These are phyloP conservation scores for Galerucella pusilla DNA, from an alignment of 2,888 invertebrate genomes.

Conservation along the genomic window DNA sequence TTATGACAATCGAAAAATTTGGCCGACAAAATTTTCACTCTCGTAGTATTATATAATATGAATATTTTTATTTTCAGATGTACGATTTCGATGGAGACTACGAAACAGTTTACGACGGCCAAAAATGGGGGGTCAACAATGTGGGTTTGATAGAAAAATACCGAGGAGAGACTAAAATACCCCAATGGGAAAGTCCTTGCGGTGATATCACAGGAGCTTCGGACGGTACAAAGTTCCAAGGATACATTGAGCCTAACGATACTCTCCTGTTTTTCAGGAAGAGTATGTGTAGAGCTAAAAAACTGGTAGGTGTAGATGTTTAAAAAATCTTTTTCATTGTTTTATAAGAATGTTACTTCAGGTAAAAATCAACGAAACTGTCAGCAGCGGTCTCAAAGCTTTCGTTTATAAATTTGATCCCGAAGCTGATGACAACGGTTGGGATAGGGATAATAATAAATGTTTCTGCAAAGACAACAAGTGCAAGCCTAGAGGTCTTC, in stretches of 20 bases:
- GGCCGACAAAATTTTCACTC: too few relatives aligned
- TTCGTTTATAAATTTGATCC: slow-evolving; percentile 81
- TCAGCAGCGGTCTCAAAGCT: slow-evolving; percentile 72
- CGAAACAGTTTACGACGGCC: slow-evolving; percentile 82
- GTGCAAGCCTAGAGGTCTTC: slow-evolving; percentile 79
- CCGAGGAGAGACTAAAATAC: slow-evolving; percentile 76
- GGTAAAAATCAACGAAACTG: slow-evolving; percentile 73
- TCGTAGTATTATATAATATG: too few relatives aligned
- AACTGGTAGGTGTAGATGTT: slow-evolving; percentile 73
- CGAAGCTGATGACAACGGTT: slow-evolving; percentile 83
- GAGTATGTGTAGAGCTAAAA: slow-evolving; percentile 85
- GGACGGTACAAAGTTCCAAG: slow-evolving; percentile 87
- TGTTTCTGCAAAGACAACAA: slow-evolving; percentile 79
- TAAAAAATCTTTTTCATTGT: background rate
- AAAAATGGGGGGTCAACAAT: slow-evolving; percentile 67
- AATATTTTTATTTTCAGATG: slow-evolving; percentile 71
- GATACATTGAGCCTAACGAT: slow-evolving; percentile 76
- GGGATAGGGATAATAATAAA: slow-evolving; percentile 76
- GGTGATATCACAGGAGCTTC: slow-evolving; percentile 81
- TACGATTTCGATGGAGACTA: slow-evolving; percentile 85
- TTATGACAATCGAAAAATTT: too few relatives aligned
- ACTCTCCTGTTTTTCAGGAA: slow-evolving; percentile 82
- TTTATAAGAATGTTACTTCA: slow-evolving; percentile 56
- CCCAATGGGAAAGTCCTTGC: slow-evolving; percentile 84
- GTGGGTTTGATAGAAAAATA: slow-evolving; percentile 83